phyloP scores from a whole-genome alignment of 2,888 invertebrate genomes.

The Holacanthella duospinosa region DNA sequence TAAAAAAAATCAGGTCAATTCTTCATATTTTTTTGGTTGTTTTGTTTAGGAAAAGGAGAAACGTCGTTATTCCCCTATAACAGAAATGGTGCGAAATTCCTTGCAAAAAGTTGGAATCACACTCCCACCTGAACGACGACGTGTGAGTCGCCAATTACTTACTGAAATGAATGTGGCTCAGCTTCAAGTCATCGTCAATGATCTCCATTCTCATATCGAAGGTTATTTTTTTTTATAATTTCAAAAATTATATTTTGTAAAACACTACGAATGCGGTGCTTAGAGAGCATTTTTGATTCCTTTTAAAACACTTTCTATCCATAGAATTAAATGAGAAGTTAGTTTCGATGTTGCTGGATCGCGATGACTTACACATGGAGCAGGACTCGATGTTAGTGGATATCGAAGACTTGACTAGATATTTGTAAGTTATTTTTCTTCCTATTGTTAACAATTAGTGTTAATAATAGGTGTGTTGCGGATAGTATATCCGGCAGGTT shows the following conservation, averaged over 20 bases:
- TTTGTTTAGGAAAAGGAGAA: slow-evolving; percentile 24
- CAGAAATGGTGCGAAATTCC: slow-evolving; percentile 70
- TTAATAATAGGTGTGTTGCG: too few relatives aligned
- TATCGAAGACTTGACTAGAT: slow-evolving; percentile 87
- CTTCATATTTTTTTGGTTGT: background rate
- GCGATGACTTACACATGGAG: slow-evolving; percentile 94
- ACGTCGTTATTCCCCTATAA: slow-evolving; percentile 51
- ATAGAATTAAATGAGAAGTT: slow-evolving; percentile 72
- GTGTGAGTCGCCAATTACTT: slow-evolving; percentile 71
- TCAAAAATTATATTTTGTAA: too few relatives aligned
- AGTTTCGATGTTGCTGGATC: slow-evolving; percentile 76
- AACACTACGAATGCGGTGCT: too few relatives aligned
- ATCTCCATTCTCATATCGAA: slow-evolving; percentile 86
- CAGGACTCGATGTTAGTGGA: slow-evolving; percentile 96
- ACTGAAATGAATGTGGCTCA: slow-evolving; percentile 90
- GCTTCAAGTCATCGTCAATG: slow-evolving; percentile 86
- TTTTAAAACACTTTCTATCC: slow-evolving; percentile 25
- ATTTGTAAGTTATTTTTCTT: slow-evolving; percentile 54
- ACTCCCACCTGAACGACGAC: slow-evolving; percentile 68
- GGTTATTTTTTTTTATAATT: slow-evolving; percentile 40
- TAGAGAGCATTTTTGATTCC: background rate
- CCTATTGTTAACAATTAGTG: background rate
- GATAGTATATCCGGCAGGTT: too few relatives aligned
- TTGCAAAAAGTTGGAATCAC: slow-evolving; percentile 63
- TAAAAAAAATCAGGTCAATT: background rate